Evolutionary conservation across 2,113 vertebrate species (phyloP).

Genomic region (Silurus glanis): DNA sequence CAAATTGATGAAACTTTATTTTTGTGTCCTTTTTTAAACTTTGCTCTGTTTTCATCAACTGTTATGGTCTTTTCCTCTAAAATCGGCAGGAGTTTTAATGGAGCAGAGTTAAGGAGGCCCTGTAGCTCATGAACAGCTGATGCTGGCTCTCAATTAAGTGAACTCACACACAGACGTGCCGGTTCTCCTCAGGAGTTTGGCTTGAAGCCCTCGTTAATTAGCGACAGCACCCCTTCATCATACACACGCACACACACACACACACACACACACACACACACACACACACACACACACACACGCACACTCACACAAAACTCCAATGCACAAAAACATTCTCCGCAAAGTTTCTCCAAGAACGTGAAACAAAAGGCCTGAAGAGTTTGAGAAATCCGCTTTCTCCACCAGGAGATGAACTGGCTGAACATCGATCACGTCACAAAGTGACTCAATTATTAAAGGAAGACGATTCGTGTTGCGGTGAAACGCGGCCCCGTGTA

Average conservation of each 20-base stretch:
- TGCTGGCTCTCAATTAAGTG: slow-evolving; percentile 59
- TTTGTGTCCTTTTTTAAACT: neutral
- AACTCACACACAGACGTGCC: slow-evolving; percentile 52
- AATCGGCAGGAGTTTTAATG: slow-evolving; percentile 13
- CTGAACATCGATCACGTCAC: slow-evolving; percentile 56
- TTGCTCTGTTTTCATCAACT: slow-evolving; percentile 4
- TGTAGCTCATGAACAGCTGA: slow-evolving; percentile 61
- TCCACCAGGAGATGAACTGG: slow-evolving; percentile 6
- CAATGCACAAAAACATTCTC: neutral
- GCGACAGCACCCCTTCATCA: slow-evolving; percentile 61
- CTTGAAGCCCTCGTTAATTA: slow-evolving; percentile 64
- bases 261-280: slow-evolving; percentile 46
- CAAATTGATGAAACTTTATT: neutral
- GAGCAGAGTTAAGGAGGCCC: slow-evolving; percentile 65
- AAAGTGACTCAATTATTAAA: slow-evolving; percentile 59
- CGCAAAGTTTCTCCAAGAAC: slow-evolving; percentile 1
- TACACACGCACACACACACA: slow-evolving; percentile 34
- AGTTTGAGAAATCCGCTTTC: slow-evolving; percentile 12
- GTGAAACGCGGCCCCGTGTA: slow-evolving; percentile 39
- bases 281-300: slow-evolving; percentile 29
- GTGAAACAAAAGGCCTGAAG: slow-evolving; percentile 47
- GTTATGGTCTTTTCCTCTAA: neutral
- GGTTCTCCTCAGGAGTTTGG: slow-evolving; percentile 58
- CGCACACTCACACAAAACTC: neutral
- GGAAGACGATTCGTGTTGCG: slow-evolving; percentile 46